These are phyloP conservation scores for Dermochelys coriacea DNA, from an alignment of 2,797 vertebrate genomes.

Conservation along the genomic window DNA sequence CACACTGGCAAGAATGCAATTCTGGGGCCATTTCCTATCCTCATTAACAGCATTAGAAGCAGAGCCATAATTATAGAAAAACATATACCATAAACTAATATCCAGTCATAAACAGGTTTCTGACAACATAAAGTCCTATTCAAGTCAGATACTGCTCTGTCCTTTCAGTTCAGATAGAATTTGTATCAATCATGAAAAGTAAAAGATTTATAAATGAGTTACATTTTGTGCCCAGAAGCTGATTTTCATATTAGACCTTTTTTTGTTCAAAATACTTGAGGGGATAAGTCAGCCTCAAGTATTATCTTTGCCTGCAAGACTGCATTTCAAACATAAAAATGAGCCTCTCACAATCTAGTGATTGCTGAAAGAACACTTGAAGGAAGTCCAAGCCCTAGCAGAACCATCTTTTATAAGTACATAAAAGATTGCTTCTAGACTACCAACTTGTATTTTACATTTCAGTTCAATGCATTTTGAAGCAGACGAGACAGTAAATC, in stretches of 20 bases:
- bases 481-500: conserved; percentile 72
- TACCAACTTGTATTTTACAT: conserved; percentile 38
- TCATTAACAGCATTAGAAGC: conserved; percentile 23
- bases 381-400: neutral
- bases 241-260: conserved; percentile 55
- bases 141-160: neutral
- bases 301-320: conserved; percentile 21
- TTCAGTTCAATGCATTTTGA: conserved; percentile 73
- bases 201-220: neutral
- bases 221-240: conserved; percentile 31
- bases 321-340: conserved; percentile 51
- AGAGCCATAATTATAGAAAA: neutral
- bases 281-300: conserved; percentile 20
- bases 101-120: conserved; percentile 2
- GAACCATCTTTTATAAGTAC: conserved; percentile 10
- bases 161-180: conserved; percentile 9
- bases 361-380: conserved; percentile 41
- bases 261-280: conserved; percentile 47
- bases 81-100: neutral
- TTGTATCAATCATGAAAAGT: neutral
- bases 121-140: accelerated
- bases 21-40: conserved; percentile 39
- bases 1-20: conserved; percentile 39
- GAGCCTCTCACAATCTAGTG: conserved; percentile 44
- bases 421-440: conserved; percentile 53